phyloP scores from a whole-genome alignment of 1,140 invertebrate genomes.

The Solenopsis invicta region DNA sequence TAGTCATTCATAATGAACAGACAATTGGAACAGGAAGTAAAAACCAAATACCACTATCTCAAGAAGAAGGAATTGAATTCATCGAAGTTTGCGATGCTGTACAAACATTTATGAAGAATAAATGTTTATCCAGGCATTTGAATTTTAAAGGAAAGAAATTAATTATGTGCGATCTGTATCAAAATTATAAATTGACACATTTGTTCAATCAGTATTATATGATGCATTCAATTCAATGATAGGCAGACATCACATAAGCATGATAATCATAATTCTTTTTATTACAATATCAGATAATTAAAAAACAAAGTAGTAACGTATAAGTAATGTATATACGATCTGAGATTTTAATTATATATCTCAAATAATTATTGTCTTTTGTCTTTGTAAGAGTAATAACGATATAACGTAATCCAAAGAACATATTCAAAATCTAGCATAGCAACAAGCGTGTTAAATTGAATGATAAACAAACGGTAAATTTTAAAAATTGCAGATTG shows the following conservation, averaged over 20 bases:
- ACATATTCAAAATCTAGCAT: background rate
- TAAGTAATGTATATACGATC: background rate
- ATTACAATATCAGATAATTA: background rate
- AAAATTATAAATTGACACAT: background rate
- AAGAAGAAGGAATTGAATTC: background rate
- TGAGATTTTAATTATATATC: background rate
- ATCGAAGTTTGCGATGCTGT: background rate
- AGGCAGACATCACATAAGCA: background rate
- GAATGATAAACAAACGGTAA: background rate
- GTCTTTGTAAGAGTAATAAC: background rate
- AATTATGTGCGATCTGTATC: background rate
- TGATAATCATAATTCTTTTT: background rate
- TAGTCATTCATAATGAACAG: background rate
- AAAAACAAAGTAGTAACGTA: background rate
- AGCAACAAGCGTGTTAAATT: background rate
- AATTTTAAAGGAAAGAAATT: background rate
- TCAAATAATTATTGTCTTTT: background rate
- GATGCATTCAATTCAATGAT: background rate
- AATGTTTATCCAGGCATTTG: background rate
- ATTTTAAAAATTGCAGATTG: background rate
- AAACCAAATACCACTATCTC: background rate
- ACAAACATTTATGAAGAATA: background rate
- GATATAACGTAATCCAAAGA: background rate
- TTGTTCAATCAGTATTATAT: background rate
- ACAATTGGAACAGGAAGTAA: constrained; percentile 9